Percentiles rank a stretch among this genome's conserved stretches.
Conservation (phyloP, 2,888 invertebrate genomes). For the Cantharis flavilabris region DNA sequence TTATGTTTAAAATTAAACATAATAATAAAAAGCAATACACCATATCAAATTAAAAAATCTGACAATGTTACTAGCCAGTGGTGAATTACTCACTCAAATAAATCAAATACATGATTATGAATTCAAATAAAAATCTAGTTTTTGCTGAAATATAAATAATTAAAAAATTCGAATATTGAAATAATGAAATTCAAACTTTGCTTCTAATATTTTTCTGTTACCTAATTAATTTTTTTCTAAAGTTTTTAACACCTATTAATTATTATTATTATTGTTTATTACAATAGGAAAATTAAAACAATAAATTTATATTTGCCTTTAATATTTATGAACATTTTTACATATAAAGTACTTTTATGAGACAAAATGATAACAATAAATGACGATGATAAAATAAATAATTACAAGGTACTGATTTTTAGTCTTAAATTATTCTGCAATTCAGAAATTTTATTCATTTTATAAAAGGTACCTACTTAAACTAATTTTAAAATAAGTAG, state of each 20-base stretch:
- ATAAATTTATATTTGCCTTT: conserved; percentile 19
- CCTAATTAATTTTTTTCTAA: not conserved
- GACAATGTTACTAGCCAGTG: too few relatives aligned
- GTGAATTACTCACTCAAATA: too few relatives aligned
- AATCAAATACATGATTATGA: too few relatives aligned
- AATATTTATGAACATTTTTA: conserved; percentile 55
- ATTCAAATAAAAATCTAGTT: too few relatives aligned
- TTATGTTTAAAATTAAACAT: too few relatives aligned
- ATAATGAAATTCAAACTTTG: too few relatives aligned
- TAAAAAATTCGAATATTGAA: too few relatives aligned
- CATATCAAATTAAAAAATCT: too few relatives aligned
- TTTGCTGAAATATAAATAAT: too few relatives aligned
- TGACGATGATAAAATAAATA: conserved; percentile 43
- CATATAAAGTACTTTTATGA: conserved; percentile 51
- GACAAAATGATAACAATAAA: conserved; percentile 42
- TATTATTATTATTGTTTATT: not conserved
- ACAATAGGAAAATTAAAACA: not conserved
- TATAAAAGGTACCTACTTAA: conserved; percentile 33
- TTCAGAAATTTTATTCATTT: conserved; percentile 30
- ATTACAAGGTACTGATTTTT: conserved; percentile 33
- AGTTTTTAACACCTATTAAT: not conserved
- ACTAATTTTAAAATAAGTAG: conserved; percentile 24
- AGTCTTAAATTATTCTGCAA: conserved; percentile 41
- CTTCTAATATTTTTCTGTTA: too few relatives aligned
- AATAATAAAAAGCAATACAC: too few relatives aligned